Evolutionary conservation across 2,113 vertebrate species (phyloP), one percentile per base, ranked within the genome.

Genomic region (Thunnus maccoyii): DNA sequence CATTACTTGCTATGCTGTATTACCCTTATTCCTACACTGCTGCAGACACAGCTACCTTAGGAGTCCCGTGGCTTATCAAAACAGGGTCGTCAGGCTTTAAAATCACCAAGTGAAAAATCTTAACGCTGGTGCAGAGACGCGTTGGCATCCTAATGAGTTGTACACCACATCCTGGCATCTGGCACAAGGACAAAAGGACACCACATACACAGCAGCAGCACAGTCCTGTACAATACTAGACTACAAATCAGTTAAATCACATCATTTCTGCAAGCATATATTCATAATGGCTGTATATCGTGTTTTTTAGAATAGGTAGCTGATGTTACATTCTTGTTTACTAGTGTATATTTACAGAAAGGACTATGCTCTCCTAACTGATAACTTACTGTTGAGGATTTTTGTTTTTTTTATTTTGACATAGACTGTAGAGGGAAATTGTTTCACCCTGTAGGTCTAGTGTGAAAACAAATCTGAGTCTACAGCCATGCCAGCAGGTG

Each of bases 181-280:
- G 88, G 85, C 79, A 84, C 88, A 90, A 93, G 92, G 92, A 87
- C 89, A 86, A 86, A 93, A 82, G 86, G 90, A 90, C 89, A 50
- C 41, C n/a, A 36, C 56, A 56, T 20, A 48, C 57, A 15, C 64
- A 50, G 78, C 85, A 64, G 41, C 41, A 50, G 79, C 72, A 22
- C 70, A 17, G 55, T 27, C 51, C 67, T 10, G 69, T 4, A 65
- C 76, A 74, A 62, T 67, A 61, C 58, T 1, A 13, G 87, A 92
- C 86, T 91, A 66, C 85, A 72, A 73, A 93, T 87, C 83, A 67
- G 52, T 60, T 50, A 14, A 64, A 74, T 66, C 69, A 22, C 76
- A 44, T 65, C 0, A 61, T 77, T 84, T 78, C 50, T 14, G 13
- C 71, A 54, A 55, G 36, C 36, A 36, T n/a, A 0, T 0, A 8